phyloP scores from a whole-genome alignment of 2,797 vertebrate species.

The Bucorvus abyssinicus region DNA sequence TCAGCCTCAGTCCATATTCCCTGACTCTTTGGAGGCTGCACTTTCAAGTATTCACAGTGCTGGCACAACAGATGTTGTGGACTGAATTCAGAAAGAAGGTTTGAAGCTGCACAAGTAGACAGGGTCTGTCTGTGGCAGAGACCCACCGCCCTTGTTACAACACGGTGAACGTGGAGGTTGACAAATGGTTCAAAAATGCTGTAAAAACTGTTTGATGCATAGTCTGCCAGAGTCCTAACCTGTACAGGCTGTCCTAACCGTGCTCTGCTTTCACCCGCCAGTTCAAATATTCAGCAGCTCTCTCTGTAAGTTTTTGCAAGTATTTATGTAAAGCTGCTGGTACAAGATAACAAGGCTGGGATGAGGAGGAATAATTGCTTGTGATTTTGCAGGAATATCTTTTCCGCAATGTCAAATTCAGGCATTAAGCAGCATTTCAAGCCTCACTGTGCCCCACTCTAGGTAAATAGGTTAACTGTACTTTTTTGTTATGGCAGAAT shows the following conservation, averaged over 20 bases:
- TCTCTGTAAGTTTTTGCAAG: background rate
- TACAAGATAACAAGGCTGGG: background rate
- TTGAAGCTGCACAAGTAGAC: background rate
- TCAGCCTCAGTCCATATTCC: background rate
- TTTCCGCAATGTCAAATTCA: background rate
- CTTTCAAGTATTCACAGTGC: background rate
- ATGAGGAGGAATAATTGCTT: background rate
- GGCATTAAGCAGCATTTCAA: background rate
- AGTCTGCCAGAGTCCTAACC: background rate
- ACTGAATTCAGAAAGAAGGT: background rate
- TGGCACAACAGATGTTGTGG: background rate
- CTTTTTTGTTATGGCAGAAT: background rate
- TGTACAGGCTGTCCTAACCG: background rate
- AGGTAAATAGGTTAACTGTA: background rate
- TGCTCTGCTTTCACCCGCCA: background rate
- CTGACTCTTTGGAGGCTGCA: background rate
- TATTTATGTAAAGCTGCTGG: conserved; percentile 3
- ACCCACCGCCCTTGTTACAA: background rate
- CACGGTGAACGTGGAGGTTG: too few relatives aligned
- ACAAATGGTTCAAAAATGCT: background rate
- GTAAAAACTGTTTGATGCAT: background rate
- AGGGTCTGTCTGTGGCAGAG: accelerated
- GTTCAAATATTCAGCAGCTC: background rate
- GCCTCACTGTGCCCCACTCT: background rate
- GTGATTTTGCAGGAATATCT: background rate